Conservation (phyloP, 2,113 vertebrate species). For the Myotis davidii region DNA sequence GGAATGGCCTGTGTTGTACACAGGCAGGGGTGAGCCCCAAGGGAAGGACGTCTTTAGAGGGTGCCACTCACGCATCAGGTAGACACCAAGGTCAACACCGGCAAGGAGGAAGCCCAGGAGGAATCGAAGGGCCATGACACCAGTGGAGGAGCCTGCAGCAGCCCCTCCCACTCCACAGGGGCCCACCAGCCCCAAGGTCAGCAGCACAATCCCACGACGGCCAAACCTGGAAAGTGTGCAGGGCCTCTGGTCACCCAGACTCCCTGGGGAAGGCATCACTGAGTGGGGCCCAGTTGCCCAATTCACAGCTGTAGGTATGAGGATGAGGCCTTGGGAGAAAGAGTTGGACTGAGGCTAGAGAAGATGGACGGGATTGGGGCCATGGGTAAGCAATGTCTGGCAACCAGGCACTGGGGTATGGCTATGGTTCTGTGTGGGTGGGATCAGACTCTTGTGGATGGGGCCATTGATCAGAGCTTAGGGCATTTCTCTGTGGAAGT, state of each 20-base stretch:
- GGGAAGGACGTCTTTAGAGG: neutral
- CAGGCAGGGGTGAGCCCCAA: neutral
- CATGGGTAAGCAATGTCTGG: neutral
- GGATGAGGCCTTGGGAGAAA: neutral
- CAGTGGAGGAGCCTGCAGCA: conserved; percentile 88
- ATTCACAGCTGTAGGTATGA: neutral
- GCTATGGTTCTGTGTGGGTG: neutral
- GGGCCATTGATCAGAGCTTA: neutral
- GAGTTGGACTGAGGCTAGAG: neutral
- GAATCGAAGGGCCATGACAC: conserved; percentile 92
- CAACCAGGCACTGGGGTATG: neutral
- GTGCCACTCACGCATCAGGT: conserved; percentile 91
- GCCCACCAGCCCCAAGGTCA: conserved; percentile 89
- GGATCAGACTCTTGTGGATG: neutral
- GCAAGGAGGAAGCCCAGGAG: conserved; percentile 89
- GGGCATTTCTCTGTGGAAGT: neutral
- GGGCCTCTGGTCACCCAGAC: neutral
- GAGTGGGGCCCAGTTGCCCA: neutral
- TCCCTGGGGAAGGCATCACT: neutral
- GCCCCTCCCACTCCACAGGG: conserved; percentile 91
- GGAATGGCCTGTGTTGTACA: neutral
- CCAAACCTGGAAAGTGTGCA: conserved; percentile 85
- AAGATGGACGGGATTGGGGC: neutral
- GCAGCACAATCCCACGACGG: conserved; percentile 88
- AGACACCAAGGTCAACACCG: conserved; percentile 90